These are phyloP conservation scores for Epicampocera succincta DNA, from an alignment of 2,888 invertebrate species.

Conservation along the genomic window DNA sequence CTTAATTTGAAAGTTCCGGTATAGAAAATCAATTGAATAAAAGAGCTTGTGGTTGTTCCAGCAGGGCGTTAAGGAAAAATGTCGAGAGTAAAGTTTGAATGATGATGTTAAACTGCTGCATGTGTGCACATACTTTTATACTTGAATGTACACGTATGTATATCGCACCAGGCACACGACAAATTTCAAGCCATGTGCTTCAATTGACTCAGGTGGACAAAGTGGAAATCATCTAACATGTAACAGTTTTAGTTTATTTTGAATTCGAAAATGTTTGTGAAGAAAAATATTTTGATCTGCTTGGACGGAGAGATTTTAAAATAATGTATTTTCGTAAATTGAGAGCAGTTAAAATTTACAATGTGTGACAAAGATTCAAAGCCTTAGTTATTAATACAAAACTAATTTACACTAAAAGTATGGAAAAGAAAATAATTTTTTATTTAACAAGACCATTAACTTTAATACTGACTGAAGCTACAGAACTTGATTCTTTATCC, in stretches of 20 bases:
- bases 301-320: too few species aligned
- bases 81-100: constrained; percentile 30
- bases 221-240: constrained; percentile 13
- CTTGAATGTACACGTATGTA: neutral
- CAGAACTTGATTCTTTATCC: too few species aligned
- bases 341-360: too few species aligned
- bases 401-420: too few species aligned
- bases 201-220: constrained; percentile 46
- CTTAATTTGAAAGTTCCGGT: constrained; percentile 25
- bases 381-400: too few species aligned
- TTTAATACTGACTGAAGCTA: too few species aligned
- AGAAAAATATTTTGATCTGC: neutral
- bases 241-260: neutral
- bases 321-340: too few species aligned
- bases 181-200: constrained; percentile 35
- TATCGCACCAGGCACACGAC: neutral
- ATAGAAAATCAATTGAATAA: constrained; percentile 13
- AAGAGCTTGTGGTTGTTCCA: neutral
- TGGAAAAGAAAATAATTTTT: too few species aligned
- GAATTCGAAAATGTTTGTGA: neutral
- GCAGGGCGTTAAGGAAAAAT: constrained; percentile 8
- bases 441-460: too few species aligned
- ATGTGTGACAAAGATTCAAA: too few species aligned
- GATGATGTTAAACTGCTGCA: constrained; percentile 41
- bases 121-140: neutral